Conservation (phyloP, 2,113 vertebrate species). For the Phyllostomus hastatus region DNA sequence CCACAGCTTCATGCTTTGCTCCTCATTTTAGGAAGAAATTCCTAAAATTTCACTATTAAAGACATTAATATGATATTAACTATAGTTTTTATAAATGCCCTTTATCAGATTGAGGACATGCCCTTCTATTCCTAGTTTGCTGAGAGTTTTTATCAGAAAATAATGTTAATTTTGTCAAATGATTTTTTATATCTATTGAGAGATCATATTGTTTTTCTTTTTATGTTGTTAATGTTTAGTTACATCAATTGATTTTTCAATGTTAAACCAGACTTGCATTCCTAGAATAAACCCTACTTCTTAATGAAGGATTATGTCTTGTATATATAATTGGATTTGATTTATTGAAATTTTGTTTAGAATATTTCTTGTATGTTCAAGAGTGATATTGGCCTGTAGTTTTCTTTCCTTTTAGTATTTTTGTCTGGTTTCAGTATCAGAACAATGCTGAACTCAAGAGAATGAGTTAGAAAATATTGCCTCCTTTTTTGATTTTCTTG, state of each 20-base stretch:
- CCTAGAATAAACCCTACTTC: background rate
- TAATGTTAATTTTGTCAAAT: background rate
- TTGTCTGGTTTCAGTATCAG: background rate
- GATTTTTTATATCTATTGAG: background rate
- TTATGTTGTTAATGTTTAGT: background rate
- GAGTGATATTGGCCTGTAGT: background rate
- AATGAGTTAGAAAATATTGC: background rate
- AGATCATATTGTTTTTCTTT: background rate
- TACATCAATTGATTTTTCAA: background rate
- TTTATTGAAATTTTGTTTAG: background rate
- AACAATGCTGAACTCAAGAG: constrained; percentile 1
- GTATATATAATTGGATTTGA: background rate
- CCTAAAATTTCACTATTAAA: background rate
- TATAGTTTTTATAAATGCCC: background rate
- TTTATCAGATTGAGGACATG: background rate
- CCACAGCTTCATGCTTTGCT: background rate
- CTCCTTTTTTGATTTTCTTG: background rate
- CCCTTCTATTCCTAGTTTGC: background rate
- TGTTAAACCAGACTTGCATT: background rate
- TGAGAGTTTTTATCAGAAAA: constrained; percentile 19
- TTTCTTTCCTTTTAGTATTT: background rate
- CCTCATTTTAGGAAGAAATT: background rate
- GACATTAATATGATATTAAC: background rate
- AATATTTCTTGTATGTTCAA: background rate
- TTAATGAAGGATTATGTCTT: background rate